Conservation (phyloP, 2,113 vertebrate species). For the Chionodraco myersi region DNA sequence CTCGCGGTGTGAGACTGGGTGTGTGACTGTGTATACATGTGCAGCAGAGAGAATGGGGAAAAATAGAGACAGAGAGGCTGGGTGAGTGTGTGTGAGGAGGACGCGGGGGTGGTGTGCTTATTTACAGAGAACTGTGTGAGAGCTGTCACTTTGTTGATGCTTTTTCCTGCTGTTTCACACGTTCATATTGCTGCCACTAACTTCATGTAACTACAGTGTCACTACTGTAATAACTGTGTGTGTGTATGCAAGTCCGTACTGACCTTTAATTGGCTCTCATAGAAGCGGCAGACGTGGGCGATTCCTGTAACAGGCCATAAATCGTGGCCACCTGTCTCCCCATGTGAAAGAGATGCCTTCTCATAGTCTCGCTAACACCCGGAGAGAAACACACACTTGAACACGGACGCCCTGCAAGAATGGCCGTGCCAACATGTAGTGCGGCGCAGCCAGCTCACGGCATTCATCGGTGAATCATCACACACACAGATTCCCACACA, state of each 20-base stretch:
- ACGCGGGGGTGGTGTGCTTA: constrained; percentile 59
- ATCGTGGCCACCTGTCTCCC: constrained; percentile 68
- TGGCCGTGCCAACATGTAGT: neutral
- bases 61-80: constrained; percentile 42
- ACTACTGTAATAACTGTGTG: constrained; percentile 9
- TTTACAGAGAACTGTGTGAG: constrained; percentile 54
- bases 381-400: constrained; percentile 19
- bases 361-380: constrained; percentile 42
- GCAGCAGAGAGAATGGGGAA: constrained; percentile 37
- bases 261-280: constrained; percentile 50
- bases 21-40: constrained; percentile 55
- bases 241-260: neutral
- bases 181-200: neutral
- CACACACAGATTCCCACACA: constrained; percentile 29
- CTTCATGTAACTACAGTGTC: constrained; percentile 22
- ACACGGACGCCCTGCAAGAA: constrained; percentile 27
- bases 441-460: constrained; percentile 30
- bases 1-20: constrained; percentile 65
- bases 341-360: constrained; percentile 45
- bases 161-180: constrained; percentile 5
- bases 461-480: constrained; percentile 63
- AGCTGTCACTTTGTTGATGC: constrained; percentile 22
- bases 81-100: constrained; percentile 42
- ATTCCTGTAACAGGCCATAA: constrained; percentile 75
- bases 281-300: constrained; percentile 32